Conservation (phyloP, 2,888 invertebrate genomes). For the Oscheius sp. region DNA sequence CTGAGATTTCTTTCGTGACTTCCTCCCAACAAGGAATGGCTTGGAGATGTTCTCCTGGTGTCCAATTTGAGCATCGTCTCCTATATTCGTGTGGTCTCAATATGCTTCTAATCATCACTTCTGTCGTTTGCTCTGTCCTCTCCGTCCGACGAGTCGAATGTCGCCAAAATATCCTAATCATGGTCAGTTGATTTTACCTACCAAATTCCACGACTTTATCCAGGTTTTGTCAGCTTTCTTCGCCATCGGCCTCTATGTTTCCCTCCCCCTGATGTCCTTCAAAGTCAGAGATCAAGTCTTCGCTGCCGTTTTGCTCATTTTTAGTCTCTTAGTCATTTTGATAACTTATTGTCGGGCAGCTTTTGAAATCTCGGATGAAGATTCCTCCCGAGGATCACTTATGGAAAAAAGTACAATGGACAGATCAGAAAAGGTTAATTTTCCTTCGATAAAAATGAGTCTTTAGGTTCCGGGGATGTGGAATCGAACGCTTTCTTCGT, state of each 20-base stretch:
- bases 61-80: constrained; percentile 36
- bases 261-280: constrained; percentile 42
- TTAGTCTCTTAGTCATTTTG: constrained; percentile 34
- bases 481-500: constrained; percentile 34
- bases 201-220: too few species aligned
- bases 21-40: constrained; percentile 40
- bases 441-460: too few species aligned
- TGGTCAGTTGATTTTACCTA: too few species aligned
- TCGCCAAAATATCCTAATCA: constrained; percentile 49
- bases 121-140: constrained; percentile 48
- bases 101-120: constrained; percentile 37
- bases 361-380: constrained; percentile 13
- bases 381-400: constrained; percentile 9
- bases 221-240: constrained; percentile 41
- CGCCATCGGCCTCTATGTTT: constrained; percentile 41
- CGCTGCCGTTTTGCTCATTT: constrained; percentile 42
- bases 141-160: constrained; percentile 42
- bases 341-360: constrained; percentile 30
- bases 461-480: too few species aligned
- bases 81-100: constrained; percentile 41
- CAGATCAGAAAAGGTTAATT: constrained; percentile 29
- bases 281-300: constrained; percentile 43
- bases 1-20: constrained; percentile 42
- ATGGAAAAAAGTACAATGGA: constrained; percentile 30
- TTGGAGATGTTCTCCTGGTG: constrained; percentile 55